phyloP scores from a whole-genome alignment of 2,888 invertebrate species.

The Thumatha senex region DNA sequence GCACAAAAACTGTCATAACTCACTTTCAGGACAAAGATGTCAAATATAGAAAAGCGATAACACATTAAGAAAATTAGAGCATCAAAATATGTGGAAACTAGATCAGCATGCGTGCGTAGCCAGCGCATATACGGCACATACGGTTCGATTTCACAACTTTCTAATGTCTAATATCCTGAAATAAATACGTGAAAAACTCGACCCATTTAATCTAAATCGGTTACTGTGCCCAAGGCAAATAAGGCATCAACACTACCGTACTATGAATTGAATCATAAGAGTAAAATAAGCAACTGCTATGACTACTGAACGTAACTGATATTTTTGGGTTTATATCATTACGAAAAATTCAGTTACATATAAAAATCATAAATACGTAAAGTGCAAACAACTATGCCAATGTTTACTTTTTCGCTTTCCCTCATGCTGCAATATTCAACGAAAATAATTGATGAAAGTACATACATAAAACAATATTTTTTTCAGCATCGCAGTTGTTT shows the following conservation, averaged over 20 bases:
- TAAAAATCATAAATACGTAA: too few relatives aligned
- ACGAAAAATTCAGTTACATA: too few relatives aligned
- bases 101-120: slow-evolving; percentile 43
- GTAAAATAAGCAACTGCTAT: background rate
- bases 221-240: slow-evolving; percentile 21
- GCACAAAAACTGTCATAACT: too few relatives aligned
- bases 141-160: slow-evolving; percentile 50
- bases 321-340: background rate
- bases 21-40: background rate
- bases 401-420: too few relatives aligned
- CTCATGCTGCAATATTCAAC: background rate
- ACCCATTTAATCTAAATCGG: slow-evolving; percentile 39
- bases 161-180: slow-evolving; percentile 42
- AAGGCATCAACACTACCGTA: slow-evolving; percentile 12
- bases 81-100: slow-evolving; percentile 40
- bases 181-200: slow-evolving; percentile 46
- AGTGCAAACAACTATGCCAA: too few relatives aligned
- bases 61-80: slow-evolving; percentile 36
- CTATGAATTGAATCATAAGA: slow-evolving; percentile 7
- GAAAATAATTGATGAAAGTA: too few relatives aligned
- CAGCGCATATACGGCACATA: slow-evolving; percentile 32
- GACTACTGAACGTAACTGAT: background rate
- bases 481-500: too few relatives aligned
- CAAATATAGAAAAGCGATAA: slow-evolving; percentile 5
- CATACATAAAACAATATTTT: too few relatives aligned